Evolutionary conservation across 2,113 vertebrate genomes (phyloP).

Genomic region (Loxodonta africana): DNA sequence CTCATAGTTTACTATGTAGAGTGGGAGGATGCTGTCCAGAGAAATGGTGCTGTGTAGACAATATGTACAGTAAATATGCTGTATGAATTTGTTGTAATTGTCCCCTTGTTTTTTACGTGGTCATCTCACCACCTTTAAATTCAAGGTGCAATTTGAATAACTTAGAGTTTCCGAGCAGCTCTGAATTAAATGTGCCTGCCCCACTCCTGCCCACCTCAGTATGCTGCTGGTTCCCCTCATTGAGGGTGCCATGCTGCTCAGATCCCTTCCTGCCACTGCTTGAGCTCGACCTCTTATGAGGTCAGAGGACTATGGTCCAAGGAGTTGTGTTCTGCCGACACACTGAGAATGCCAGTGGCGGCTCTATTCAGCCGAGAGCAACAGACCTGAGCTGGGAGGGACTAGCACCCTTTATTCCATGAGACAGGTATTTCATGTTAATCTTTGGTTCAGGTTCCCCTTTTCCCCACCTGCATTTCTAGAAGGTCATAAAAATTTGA

Average conservation of each 20-base stretch:
- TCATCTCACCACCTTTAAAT: neutral
- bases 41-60: neutral
- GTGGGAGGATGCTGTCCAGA: neutral
- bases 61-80: neutral
- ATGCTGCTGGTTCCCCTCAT: neutral
- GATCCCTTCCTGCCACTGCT: neutral
- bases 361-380: rapidly evolving
- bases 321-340: neutral
- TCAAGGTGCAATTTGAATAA: neutral
- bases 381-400: neutral
- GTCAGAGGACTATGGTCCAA: neutral
- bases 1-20: neutral
- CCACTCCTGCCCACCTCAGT: too few species aligned
- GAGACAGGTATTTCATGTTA: neutral
- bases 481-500: conserved; percentile 16
- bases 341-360: too few species aligned
- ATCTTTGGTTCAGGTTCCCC: neutral
- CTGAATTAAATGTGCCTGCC: neutral
- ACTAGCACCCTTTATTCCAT: too few species aligned
- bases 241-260: neutral
- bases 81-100: neutral
- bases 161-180: neutral
- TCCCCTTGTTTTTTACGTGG: neutral
- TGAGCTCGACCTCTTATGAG: neutral
- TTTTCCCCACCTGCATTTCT: neutral